These are phyloP conservation scores for Romanogobio albipinnatus DNA, from an alignment of 2,113 vertebrate genomes.

Conservation along the genomic window DNA sequence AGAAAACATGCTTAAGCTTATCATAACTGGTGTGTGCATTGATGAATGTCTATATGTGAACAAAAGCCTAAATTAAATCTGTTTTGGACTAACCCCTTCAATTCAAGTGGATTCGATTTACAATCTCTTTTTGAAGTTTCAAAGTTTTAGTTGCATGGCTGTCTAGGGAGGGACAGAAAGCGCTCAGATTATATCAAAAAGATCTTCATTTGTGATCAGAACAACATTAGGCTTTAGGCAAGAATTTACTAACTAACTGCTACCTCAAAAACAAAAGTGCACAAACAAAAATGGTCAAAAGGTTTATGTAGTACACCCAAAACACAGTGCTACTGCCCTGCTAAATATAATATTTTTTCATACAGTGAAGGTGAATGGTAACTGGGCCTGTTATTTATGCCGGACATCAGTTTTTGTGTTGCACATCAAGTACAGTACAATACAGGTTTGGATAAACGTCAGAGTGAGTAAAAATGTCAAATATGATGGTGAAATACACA, in stretches of 20 bases:
- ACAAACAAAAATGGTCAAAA: neutral
- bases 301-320: neutral
- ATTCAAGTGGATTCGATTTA: too few species aligned
- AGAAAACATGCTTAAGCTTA: too few species aligned
- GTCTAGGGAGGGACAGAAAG: too few species aligned
- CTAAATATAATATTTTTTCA: neutral
- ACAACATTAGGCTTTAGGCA: neutral
- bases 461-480: neutral
- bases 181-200: too few species aligned
- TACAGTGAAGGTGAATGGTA: neutral
- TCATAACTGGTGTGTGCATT: too few species aligned
- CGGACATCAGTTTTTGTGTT: neutral
- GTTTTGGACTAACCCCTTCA: too few species aligned
- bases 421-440: neutral
- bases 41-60: too few species aligned
- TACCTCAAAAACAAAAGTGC: neutral
- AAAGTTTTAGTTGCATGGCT: too few species aligned
- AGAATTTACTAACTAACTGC: too few species aligned
- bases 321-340: neutral
- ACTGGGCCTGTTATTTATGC: neutral
- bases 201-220: too few species aligned
- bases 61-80: too few species aligned
- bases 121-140: too few species aligned
- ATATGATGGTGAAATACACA: neutral
- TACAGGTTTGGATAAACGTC: neutral